A percentile compares a stretch with the other conserved stretches of the same genome.
phyloP scores from a whole-genome alignment of 1,140 invertebrate species.

The Eubasilissa regina region DNA sequence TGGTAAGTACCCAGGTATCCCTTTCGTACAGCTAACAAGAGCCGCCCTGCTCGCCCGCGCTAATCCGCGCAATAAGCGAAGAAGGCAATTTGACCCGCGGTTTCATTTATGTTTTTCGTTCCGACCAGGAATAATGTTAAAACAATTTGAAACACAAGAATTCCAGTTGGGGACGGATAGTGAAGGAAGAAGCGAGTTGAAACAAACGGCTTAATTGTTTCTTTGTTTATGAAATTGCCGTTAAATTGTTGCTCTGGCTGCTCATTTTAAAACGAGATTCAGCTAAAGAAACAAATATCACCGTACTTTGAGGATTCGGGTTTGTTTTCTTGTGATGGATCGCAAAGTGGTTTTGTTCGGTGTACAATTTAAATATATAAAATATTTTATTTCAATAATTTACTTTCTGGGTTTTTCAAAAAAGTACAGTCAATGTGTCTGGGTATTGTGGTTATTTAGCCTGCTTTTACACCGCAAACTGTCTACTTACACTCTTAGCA shows the following conservation, averaged over 20 bases:
- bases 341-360: too few species aligned
- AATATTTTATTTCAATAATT: too few species aligned
- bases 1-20: background rate
- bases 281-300: too few species aligned
- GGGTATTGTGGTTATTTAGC: too few species aligned
- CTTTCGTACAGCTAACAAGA: background rate
- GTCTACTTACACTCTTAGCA: too few species aligned
- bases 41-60: background rate
- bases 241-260: constrained; percentile 7
- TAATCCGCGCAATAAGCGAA: constrained; percentile 4
- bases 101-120: constrained; percentile 21
- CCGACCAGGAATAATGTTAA: background rate
- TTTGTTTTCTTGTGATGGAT: too few species aligned
- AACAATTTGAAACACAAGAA: constrained; percentile 15
- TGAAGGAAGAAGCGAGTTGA: background rate
- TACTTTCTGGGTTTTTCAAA: too few species aligned
- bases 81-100: background rate
- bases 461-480: too few species aligned
- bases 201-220: constrained; percentile 25
- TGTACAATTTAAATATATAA: too few species aligned
- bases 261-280: too few species aligned
- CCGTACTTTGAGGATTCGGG: too few species aligned
- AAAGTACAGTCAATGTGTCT: too few species aligned
- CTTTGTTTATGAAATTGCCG: constrained; percentile 28
- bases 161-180: background rate